Conservation (phyloP, 2,888 invertebrate genomes). For the Apeira syringaria region DNA sequence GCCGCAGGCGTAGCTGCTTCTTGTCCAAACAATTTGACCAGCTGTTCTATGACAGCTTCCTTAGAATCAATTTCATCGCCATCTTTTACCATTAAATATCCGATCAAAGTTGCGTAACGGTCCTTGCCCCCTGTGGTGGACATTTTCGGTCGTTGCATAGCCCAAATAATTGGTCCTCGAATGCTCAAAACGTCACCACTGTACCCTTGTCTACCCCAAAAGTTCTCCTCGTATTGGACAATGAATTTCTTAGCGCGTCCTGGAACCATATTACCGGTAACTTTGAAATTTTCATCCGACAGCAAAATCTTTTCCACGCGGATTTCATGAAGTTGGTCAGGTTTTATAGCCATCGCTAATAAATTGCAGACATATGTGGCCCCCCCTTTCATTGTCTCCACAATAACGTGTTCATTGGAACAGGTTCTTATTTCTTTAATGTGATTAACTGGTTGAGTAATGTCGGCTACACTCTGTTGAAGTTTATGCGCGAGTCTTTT, state of each 20-base stretch:
- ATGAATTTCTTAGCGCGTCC: conserved; percentile 60
- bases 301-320: conserved; percentile 58
- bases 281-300: conserved; percentile 39
- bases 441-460: conserved; percentile 51
- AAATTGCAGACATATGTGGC: conserved; percentile 66
- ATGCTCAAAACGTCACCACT: conserved; percentile 75
- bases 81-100: conserved; percentile 54
- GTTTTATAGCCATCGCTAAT: conserved; percentile 70
- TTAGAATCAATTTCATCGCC: conserved; percentile 34
- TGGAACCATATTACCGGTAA: conserved; percentile 46
- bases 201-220: conserved; percentile 65
- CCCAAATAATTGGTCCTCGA: conserved; percentile 75
- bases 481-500: conserved; percentile 57
- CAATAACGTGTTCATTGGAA: conserved; percentile 58
- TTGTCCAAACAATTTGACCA: conserved; percentile 63
- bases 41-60: conserved; percentile 59
- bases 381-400: conserved; percentile 66
- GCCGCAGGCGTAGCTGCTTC: conserved; percentile 54
- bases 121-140: conserved; percentile 55
- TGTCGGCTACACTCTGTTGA: conserved; percentile 59
- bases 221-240: conserved; percentile 61
- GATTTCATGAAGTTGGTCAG: conserved; percentile 63
- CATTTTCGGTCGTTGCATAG: conserved; percentile 62
- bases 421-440: conserved; percentile 63
- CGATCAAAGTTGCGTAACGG: conserved; percentile 53